Conservation (phyloP, 1,140 invertebrate species). For the Schlechtendalia chinensis region DNA sequence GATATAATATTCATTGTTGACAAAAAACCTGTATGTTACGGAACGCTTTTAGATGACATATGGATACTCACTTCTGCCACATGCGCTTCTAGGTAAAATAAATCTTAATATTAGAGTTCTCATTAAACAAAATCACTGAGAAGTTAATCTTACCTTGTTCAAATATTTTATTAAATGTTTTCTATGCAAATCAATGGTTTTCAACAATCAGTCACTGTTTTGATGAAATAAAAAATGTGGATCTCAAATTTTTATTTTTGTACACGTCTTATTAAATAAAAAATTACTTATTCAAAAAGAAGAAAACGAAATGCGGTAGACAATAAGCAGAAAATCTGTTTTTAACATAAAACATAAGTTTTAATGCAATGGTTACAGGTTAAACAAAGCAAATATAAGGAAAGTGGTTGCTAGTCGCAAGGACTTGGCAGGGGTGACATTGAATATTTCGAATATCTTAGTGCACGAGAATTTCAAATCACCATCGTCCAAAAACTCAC, state of each 20-base stretch:
- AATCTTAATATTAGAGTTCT: neutral
- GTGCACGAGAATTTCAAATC: slow-evolving; percentile 52
- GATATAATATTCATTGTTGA: slow-evolving; percentile 48
- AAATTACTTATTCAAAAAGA: too few relatives aligned
- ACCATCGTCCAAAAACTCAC: slow-evolving; percentile 35
- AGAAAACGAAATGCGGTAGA: too few relatives aligned
- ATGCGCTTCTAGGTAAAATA: slow-evolving; percentile 53
- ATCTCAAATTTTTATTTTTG: too few relatives aligned
- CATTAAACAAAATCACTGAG: too few relatives aligned
- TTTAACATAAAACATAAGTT: too few relatives aligned
- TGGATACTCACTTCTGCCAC: slow-evolving; percentile 54
- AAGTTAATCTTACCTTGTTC: too few relatives aligned
- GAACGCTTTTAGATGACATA: slow-evolving; percentile 51
- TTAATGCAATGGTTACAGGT: neutral
- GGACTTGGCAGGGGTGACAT: neutral
- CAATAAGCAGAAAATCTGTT: too few relatives aligned
- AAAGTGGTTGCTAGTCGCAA: slow-evolving; percentile 49
- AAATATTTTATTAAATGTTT: too few relatives aligned
- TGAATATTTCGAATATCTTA: slow-evolving; percentile 50
- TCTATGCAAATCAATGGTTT: too few relatives aligned
- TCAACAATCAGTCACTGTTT: too few relatives aligned
- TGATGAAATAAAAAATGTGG: too few relatives aligned
- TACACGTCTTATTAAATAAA: too few relatives aligned
- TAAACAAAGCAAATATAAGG: slow-evolving; percentile 50
- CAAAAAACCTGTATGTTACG: slow-evolving; percentile 52